A percentile compares a stretch with the other conserved stretches of the same genome.
Evolutionary conservation across 2,113 vertebrate species (phyloP).

Genomic region (Ovis aries): DNA sequence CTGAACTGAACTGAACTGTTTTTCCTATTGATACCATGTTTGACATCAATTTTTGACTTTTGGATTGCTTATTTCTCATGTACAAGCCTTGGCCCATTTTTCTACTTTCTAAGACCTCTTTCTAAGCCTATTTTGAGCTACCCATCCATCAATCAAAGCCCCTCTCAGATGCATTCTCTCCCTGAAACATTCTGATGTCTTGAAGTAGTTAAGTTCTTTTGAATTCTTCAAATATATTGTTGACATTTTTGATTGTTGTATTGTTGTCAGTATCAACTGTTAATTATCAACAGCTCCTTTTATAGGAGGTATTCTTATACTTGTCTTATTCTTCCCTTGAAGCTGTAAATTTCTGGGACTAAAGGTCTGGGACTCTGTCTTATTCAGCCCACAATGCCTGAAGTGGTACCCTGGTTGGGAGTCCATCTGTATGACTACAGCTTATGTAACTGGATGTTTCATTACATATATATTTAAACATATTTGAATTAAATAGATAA

Average conservation of each 20-base stretch:
- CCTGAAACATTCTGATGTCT: neutral
- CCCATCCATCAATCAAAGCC: fast-evolving
- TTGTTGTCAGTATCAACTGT: neutral
- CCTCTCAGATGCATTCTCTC: neutral
- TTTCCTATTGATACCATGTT: neutral
- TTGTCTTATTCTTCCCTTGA: neutral
- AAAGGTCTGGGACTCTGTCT: neutral
- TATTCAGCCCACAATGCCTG: neutral
- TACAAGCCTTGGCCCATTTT: neutral
- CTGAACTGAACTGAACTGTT: neutral
- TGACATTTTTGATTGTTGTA: neutral
- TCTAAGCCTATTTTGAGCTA: neutral
- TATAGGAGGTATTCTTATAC: neutral
- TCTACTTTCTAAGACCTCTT: neutral
- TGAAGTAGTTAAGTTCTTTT: neutral
- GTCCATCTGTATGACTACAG: neutral
- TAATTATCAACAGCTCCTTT: neutral
- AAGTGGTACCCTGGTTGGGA: neutral
- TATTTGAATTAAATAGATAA: neutral
- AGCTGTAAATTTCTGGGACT: neutral
- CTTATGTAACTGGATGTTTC: neutral
- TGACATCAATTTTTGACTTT: neutral
- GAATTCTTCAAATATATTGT: neutral
- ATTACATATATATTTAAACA: neutral
- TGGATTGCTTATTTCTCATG: neutral